Evolutionary conservation across 53 echinoderm and acorn worm genomes (phyloP).

Genomic region (Stichopus horrens): DNA sequence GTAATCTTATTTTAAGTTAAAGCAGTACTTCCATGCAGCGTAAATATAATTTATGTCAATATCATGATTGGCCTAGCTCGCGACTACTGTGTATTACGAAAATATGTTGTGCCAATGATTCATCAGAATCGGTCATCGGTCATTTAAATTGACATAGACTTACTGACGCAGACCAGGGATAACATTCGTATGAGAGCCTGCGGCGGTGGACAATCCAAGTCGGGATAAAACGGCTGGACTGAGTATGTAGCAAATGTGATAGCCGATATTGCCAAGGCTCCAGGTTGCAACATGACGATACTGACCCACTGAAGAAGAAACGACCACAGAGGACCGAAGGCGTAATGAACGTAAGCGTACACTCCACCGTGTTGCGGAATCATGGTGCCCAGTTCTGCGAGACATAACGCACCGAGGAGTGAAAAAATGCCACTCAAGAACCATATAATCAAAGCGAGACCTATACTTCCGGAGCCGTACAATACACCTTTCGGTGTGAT

Average conservation of each 20-base stretch:
- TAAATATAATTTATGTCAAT: too few species aligned
- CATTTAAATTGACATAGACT: background rate
- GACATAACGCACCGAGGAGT: slow-evolving; percentile 79
- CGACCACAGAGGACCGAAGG: slow-evolving; percentile 73
- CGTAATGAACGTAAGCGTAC: slow-evolving; percentile 74
- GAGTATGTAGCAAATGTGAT: slow-evolving; percentile 78
- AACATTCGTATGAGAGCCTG: slow-evolving; percentile 50
- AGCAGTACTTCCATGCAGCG: too few species aligned
- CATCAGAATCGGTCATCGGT: background rate
- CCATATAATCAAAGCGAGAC: slow-evolving; percentile 78
- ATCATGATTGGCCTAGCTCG: too few species aligned
- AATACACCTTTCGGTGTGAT: slow-evolving; percentile 86
- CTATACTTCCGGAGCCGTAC: slow-evolving; percentile 74
- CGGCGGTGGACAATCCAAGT: slow-evolving; percentile 61
- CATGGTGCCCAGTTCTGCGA: slow-evolving; percentile 82
- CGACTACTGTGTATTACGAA: too few species aligned
- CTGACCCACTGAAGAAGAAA: slow-evolving; percentile 77
- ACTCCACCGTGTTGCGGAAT: slow-evolving; percentile 71
- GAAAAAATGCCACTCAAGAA: slow-evolving; percentile 74
- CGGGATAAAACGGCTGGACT: slow-evolving; percentile 78
- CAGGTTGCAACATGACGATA: slow-evolving; percentile 72
- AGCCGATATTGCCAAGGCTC: slow-evolving; percentile 61
- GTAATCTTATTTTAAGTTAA: too few species aligned
- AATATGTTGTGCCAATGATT: too few species aligned
- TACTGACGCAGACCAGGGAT: slow-evolving; percentile 64